Evolutionary conservation across 1,140 invertebrate genomes (phyloP), one percentile per base, ranked within the genome.

Genomic region (Rhizoglyphus robini): DNA sequence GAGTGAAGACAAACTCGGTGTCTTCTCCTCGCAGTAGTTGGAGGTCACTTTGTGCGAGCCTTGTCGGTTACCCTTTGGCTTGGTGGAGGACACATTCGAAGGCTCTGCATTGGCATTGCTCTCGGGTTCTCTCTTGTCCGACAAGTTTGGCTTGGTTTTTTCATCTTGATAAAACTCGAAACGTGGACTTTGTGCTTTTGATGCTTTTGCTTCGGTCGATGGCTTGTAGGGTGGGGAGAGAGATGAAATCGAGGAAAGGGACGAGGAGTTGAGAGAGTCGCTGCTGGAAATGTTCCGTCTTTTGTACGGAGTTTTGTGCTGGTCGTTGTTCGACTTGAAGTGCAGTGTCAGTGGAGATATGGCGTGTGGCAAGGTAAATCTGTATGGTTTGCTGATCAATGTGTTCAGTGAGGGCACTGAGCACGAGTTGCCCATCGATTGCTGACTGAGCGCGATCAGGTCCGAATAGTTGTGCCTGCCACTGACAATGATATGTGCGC

Each of bases 201-300:
- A 27, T 60, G 30, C 15, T 20, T 25, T 54, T 32, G 51, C 8
- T 18, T 41, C 36, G 36, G 8, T 41, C 36, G 18, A 11, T 23
- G 51, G 20, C 20, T 27, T 25, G 51, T 54, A 54, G 8, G 51
- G 20, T 29, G 65, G 27, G 23, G 29, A 25, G 1, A 86, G 70
- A 38, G 68, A 68, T 29, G 70, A 71, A 66, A 67, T 67, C 63
- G 71, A 70, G 62, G 71, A 67, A 31, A 69, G 67, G n/a, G 65
- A 61, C 11, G 67, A 8, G 70, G 51, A 54, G 51, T 5, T 54
- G 20, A 54, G 51, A 15, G 51, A 54, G 20, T 25, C 51, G 18
- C 36, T 41, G 36, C 36, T 41, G 8, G 36, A 41, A 11, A 41
- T 41, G 36, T 41, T 41, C 18, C 36, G 36, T 41, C 36, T 8